A percentile compares a stretch with the other conserved stretches of the same genome.
Conservation (phyloP, 2,113 vertebrate genomes). For the Anoplopoma fimbria region DNA sequence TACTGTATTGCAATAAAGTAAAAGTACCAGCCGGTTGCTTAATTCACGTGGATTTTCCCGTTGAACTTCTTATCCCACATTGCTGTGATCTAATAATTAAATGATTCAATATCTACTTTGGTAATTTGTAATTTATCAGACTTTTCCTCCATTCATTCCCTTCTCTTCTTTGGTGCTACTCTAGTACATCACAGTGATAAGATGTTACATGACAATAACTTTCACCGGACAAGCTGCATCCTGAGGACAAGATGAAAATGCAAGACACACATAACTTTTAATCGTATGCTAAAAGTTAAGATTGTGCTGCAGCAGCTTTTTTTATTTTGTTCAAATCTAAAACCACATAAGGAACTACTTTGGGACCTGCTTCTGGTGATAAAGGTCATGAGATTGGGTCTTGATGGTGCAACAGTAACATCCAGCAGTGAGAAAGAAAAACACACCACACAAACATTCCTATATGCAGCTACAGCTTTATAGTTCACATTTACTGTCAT, state of each 20-base stretch:
- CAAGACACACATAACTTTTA: background rate
- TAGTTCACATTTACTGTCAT: no score
- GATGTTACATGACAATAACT: background rate
- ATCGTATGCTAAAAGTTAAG: background rate
- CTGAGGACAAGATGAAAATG: background rate
- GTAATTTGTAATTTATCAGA: slow-evolving; percentile 8
- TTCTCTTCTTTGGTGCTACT: background rate
- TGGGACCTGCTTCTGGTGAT: no score
- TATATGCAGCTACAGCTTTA: no score
- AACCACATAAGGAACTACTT: background rate
- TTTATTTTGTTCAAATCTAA: background rate
- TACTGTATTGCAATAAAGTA: background rate
- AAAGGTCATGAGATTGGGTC: no score
- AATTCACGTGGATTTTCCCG: background rate
- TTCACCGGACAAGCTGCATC: slow-evolving; percentile 13
- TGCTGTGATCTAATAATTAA: slow-evolving; percentile 15
- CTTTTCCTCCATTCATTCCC: background rate
- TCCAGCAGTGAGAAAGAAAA: no score
- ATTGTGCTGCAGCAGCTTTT: background rate
- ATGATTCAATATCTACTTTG: slow-evolving; percentile 4
- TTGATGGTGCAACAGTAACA: no score
- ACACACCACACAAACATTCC: no score
- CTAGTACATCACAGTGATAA: background rate
- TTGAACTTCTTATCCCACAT: background rate
- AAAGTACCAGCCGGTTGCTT: background rate